Evolutionary conservation across 2,113 vertebrate species (phyloP).

Genomic region (Mohoua ochrocephala): DNA sequence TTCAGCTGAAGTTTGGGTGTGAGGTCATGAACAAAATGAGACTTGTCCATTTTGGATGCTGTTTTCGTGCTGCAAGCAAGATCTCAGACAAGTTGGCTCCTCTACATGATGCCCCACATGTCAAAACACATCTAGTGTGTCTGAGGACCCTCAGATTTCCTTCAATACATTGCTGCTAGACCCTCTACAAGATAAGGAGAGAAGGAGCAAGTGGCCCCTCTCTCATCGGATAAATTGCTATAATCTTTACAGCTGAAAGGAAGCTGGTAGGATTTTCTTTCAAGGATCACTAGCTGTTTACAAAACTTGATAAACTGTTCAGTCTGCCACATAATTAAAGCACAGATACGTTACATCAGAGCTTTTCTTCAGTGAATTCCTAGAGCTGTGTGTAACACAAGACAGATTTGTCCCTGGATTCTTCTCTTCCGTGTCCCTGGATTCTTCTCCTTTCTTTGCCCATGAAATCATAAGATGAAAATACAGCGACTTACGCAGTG

Average conservation of each 20-base stretch:
- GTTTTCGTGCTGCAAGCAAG: not conserved
- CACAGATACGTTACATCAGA: not conserved
- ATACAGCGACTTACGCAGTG: not conserved
- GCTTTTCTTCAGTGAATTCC: not conserved
- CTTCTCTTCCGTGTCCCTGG: not conserved
- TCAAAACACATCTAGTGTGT: not conserved
- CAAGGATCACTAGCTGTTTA: not conserved
- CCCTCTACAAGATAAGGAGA: not conserved
- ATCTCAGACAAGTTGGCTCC: not conserved
- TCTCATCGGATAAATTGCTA: not conserved
- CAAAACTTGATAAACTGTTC: not conserved
- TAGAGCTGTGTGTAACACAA: not conserved
- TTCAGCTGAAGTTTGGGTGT: not conserved
- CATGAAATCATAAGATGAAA: not conserved
- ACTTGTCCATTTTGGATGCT: not conserved
- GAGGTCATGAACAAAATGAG: not conserved
- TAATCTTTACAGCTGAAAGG: not conserved
- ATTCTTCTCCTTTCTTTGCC: not conserved
- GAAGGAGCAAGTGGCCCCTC: not conserved
- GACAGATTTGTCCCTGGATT: not conserved
- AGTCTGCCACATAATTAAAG: not conserved
- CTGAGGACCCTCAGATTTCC: not conserved
- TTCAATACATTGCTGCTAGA: not conserved
- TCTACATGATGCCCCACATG: rapidly evolving
- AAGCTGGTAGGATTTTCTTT: not conserved